Evolutionary conservation across 2,888 invertebrate genomes (phyloP).

Genomic region (Philaethria dido): DNA sequence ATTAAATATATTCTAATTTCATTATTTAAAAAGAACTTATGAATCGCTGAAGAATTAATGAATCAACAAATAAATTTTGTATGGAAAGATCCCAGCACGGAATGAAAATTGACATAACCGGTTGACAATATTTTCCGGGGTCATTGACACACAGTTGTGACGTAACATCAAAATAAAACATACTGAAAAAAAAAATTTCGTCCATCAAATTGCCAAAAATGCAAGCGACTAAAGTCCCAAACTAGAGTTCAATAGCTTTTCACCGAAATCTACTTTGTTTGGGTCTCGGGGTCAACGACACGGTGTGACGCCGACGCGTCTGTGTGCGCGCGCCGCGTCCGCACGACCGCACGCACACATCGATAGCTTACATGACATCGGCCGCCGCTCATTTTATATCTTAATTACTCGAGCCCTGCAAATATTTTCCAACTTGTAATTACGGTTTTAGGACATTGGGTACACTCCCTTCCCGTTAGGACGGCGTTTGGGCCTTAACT

Average conservation of each 20-base stretch:
- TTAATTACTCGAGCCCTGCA: conserved; percentile 61
- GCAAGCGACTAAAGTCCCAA: conserved; percentile 67
- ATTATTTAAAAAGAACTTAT: neutral
- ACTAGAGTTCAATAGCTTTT: conserved; percentile 82
- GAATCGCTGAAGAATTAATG: neutral
- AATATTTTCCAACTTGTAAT: conserved; percentile 43
- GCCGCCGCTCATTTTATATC: conserved; percentile 66
- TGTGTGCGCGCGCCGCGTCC: conserved; percentile 72
- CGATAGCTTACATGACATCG: conserved; percentile 49
- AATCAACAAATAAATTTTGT: conserved; percentile 3
- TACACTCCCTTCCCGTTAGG: conserved; percentile 15
- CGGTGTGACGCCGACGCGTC: conserved; percentile 67
- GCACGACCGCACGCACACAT: conserved; percentile 67
- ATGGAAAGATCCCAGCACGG: conserved; percentile 21
- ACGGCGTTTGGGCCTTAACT: conserved; percentile 56
- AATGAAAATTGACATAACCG: conserved; percentile 47
- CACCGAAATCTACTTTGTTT: conserved; percentile 84
- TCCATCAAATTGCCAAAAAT: conserved; percentile 61
- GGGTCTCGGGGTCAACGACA: conserved; percentile 80
- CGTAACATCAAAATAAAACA: conserved; percentile 54
- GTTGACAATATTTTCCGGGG: conserved; percentile 70
- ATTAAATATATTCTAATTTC: too few species aligned
- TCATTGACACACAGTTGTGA: conserved; percentile 58
- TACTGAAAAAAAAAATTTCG: conserved; percentile 39
- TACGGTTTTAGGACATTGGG: conserved; percentile 33